Percentiles rank a stretch among this genome's conserved stretches.
phyloP scores from a whole-genome alignment of 2,888 invertebrate genomes.

The Metalampra italica region DNA sequence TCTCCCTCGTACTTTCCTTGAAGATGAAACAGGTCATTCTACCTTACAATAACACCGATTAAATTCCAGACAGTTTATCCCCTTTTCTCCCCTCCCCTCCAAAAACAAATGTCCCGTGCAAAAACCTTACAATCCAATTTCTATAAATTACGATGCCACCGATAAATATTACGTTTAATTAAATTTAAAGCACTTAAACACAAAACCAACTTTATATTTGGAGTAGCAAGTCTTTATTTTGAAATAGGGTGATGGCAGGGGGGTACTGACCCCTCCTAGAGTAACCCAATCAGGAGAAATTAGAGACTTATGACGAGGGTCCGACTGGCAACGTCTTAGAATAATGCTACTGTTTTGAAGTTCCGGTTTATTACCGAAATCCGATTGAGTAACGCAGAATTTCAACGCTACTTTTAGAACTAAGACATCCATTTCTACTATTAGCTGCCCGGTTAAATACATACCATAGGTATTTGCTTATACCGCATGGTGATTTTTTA shows the following conservation, averaged over 20 bases:
- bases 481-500: too few species aligned
- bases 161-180: constrained; percentile 10
- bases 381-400: background rate
- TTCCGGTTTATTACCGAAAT: background rate
- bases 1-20: too few species aligned
- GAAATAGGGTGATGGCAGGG: background rate
- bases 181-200: constrained; percentile 3
- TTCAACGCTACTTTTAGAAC: background rate
- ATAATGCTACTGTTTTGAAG: constrained; percentile 4
- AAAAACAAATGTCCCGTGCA: constrained; percentile 5
- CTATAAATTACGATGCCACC: constrained; percentile 5
- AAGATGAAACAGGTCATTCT: too few species aligned
- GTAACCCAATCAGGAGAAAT: constrained; percentile 23
- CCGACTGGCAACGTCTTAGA: constrained; percentile 2
- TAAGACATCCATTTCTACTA: too few species aligned
- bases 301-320: constrained; percentile 16
- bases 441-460: too few species aligned
- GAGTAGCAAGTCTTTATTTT: background rate
- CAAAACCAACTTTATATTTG: constrained; percentile 2
- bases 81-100: background rate
- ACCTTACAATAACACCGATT: background rate
- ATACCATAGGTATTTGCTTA: too few species aligned
- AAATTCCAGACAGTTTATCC: background rate
- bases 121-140: constrained; percentile 7
- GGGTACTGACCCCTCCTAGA: constrained; percentile 12